Evolutionary conservation across 2,113 vertebrate species (phyloP).

Genomic region (Toxotes chatareus): DNA sequence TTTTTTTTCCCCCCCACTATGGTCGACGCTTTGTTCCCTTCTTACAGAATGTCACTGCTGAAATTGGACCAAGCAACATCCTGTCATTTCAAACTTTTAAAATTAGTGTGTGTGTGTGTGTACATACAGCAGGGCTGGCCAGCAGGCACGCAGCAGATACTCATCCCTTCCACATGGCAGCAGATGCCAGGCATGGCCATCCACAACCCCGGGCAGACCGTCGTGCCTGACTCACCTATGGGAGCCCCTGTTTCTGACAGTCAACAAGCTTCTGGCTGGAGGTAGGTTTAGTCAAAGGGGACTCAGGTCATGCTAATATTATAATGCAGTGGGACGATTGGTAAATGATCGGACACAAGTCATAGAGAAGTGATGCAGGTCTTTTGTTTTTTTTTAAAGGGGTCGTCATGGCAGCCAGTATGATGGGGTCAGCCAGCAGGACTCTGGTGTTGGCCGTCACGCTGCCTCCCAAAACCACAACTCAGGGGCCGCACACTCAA

Average conservation of each 20-base stretch:
- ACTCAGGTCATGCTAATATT: constrained; percentile 22
- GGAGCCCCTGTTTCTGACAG: constrained; percentile 88
- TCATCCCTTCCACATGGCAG: constrained; percentile 97
- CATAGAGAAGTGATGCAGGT: not conserved
- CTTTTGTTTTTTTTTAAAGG: constrained; percentile 44
- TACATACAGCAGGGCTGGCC: constrained; percentile 95
- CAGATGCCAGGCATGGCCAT: constrained; percentile 95
- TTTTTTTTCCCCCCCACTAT: not conserved
- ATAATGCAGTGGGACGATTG: not conserved
- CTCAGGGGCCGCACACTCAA: constrained; percentile 86
- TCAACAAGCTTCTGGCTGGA: constrained; percentile 92
- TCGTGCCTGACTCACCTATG: constrained; percentile 88
- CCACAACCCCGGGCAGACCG: constrained; percentile 92
- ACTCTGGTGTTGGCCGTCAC: constrained; percentile 88
- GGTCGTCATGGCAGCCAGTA: constrained; percentile 92
- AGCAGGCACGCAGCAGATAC: constrained; percentile 95
- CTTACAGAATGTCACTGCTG: not conserved
- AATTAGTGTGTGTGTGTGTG: constrained; percentile 24
- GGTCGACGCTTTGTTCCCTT: not conserved
- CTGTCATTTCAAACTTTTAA: not conserved
- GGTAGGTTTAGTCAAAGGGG: constrained; percentile 76
- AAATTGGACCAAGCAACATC: not conserved
- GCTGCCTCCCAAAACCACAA: constrained; percentile 88
- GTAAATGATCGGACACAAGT: not conserved
- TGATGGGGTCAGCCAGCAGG: constrained; percentile 89